Conservation (phyloP, 2,888 invertebrate genomes). For the Iphiclides podalirius region DNA sequence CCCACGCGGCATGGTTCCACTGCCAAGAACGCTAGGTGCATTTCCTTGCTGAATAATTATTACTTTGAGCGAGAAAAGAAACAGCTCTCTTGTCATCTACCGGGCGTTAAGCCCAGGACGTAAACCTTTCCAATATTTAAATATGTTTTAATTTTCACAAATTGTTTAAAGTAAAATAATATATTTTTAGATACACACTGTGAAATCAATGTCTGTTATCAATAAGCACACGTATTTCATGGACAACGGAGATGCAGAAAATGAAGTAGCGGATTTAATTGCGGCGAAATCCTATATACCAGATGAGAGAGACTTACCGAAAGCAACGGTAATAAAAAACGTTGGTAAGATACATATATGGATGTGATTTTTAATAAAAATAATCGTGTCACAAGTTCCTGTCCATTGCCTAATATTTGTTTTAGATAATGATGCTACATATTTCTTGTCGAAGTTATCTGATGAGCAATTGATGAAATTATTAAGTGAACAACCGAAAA, state of each 20-base stretch:
- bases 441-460: slow-evolving; percentile 61
- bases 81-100: no score
- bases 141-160: not conserved
- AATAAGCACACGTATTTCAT: slow-evolving; percentile 37
- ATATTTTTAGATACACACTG: slow-evolving; percentile 36
- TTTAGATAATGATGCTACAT: slow-evolving; percentile 55
- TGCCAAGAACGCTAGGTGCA: no score
- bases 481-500: slow-evolving; percentile 52
- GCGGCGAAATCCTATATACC: slow-evolving; percentile 55
- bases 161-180: not conserved
- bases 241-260: slow-evolving; percentile 41
- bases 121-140: no score
- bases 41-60: no score
- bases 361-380: no score
- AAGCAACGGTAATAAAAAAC: slow-evolving; percentile 43
- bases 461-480: slow-evolving; percentile 59
- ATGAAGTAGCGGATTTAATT: slow-evolving; percentile 50
- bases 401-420: slow-evolving; percentile 3
- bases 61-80: no score
- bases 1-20: no score
- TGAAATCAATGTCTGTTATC: slow-evolving; percentile 38
- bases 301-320: slow-evolving; percentile 51
- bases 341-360: slow-evolving; percentile 41
- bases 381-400: no score
- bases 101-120: no score